These are phyloP conservation scores for Pharmacophagus antenor DNA, from an alignment of 2,888 invertebrate species.

Conservation along the genomic window DNA sequence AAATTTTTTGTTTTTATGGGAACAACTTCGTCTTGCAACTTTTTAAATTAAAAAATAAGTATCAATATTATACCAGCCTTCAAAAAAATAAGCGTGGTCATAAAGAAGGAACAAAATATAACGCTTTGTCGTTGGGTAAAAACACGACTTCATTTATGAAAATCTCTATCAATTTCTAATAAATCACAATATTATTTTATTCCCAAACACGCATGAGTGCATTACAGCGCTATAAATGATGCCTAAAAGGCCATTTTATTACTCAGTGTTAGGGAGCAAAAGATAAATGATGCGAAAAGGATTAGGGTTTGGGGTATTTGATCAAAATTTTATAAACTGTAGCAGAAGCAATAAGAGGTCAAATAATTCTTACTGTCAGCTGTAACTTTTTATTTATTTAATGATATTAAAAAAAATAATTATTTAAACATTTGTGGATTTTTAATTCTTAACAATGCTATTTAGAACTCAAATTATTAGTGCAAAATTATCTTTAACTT, in stretches of 20 bases:
- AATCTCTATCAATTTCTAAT: neutral
- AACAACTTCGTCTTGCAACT: too few species aligned
- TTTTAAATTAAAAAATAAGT: too few species aligned
- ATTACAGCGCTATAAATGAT: slow-evolving; percentile 20
- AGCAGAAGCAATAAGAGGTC: neutral
- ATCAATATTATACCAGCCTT: too few species aligned
- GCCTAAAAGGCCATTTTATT: slow-evolving; percentile 26
- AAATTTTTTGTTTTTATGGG: too few species aligned
- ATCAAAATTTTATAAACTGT: neutral
- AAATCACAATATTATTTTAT: slow-evolving; percentile 9
- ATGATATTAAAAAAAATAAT: neutral
- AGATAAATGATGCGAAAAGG: slow-evolving; percentile 26
- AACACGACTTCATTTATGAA: too few species aligned
- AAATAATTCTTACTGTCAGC: neutral
- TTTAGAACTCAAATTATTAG: too few species aligned
- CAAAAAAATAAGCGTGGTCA: too few species aligned
- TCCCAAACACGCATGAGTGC: slow-evolving; percentile 13
- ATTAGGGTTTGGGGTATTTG: slow-evolving; percentile 6
- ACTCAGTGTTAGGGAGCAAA: slow-evolving; percentile 12
- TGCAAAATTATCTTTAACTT: too few species aligned
- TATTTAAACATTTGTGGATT: too few species aligned
- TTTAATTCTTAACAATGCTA: too few species aligned
- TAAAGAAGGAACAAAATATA: too few species aligned
- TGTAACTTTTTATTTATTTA: neutral
- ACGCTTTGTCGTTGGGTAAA: too few species aligned